Percentiles rank a stretch among this genome's conserved stretches.
phyloP scores from a whole-genome alignment of 2,888 invertebrate genomes.

The Drosophila dives region DNA sequence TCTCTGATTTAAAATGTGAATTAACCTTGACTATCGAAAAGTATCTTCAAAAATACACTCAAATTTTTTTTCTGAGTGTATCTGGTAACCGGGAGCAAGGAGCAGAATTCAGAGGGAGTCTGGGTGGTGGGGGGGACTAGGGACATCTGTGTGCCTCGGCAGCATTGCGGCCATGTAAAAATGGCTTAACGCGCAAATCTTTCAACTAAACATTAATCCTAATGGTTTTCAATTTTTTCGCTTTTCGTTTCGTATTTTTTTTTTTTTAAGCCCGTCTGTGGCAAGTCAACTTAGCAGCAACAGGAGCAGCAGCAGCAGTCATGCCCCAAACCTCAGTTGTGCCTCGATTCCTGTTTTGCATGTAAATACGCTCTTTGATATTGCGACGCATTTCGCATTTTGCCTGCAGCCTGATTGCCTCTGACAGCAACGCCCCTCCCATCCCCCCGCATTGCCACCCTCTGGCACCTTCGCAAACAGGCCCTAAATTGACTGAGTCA shows the following conservation, averaged over 20 bases:
- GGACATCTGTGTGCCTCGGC: conserved; percentile 26
- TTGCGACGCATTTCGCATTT: conserved; percentile 60
- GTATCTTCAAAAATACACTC: neutral
- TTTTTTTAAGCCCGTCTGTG: conserved; percentile 52
- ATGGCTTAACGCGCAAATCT: conserved; percentile 81
- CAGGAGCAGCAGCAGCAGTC: conserved; percentile 4
- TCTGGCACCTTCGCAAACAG: too few species aligned
- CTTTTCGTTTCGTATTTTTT: conserved; percentile 17
- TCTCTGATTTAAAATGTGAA: neutral
- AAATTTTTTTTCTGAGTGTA: neutral
- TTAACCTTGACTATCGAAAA: too few species aligned
- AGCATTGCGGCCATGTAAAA: conserved; percentile 75
- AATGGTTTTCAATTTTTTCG: conserved; percentile 77
- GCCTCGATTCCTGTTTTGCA: conserved; percentile 69
- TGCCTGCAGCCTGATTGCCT: conserved; percentile 78
- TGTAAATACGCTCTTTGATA: conserved; percentile 80
- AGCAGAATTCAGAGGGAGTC: neutral
- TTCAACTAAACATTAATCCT: conserved; percentile 82
- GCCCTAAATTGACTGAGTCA: conserved; percentile 50
- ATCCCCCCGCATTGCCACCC: neutral
- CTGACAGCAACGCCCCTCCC: conserved; percentile 52
- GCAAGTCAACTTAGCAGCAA: conserved; percentile 69
- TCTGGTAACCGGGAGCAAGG: neutral
- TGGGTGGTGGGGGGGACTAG: neutral
- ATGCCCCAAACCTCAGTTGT: conserved; percentile 9